These are phyloP conservation scores for Actenoides lindsayi DNA, from an alignment of 2,113 vertebrate genomes.

Conservation along the genomic window DNA sequence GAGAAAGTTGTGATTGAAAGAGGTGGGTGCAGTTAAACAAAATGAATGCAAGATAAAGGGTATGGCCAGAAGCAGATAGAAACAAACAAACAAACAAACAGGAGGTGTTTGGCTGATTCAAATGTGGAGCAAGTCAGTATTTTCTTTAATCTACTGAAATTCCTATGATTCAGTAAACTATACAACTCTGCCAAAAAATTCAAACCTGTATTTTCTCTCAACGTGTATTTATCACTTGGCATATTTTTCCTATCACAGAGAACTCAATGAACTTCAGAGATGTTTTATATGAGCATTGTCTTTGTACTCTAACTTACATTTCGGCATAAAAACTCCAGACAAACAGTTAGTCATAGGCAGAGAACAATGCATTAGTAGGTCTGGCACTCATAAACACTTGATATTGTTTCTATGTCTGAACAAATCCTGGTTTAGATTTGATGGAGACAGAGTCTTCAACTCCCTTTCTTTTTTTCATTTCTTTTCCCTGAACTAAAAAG, in stretches of 20 bases:
- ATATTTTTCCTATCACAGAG: not conserved
- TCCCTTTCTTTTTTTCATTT: not conserved
- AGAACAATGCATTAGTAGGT: not conserved
- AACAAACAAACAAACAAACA: not conserved
- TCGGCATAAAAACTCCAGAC: not conserved
- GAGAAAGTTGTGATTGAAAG: not conserved
- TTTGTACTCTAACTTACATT: not conserved
- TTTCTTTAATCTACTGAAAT: not conserved
- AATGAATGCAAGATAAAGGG: not conserved
- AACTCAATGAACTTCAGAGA: not conserved
- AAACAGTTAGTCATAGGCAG: not conserved
- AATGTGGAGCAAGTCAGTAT: not conserved
- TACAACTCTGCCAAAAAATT: not conserved
- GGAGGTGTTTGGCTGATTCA: not conserved
- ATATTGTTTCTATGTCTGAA: not conserved
- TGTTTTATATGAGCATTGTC: rapidly evolving
- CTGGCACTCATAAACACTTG: not conserved
- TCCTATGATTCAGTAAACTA: not conserved
- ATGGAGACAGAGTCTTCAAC: not conserved
- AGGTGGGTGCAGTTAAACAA: not conserved
- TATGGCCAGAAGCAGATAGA: not conserved
- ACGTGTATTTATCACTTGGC: not conserved
- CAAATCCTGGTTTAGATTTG: not conserved
- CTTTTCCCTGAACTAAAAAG: not conserved
- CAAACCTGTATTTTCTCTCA: not conserved